phyloP scores from a whole-genome alignment of 2,888 invertebrate species.

The Charanyca ferruginea region DNA sequence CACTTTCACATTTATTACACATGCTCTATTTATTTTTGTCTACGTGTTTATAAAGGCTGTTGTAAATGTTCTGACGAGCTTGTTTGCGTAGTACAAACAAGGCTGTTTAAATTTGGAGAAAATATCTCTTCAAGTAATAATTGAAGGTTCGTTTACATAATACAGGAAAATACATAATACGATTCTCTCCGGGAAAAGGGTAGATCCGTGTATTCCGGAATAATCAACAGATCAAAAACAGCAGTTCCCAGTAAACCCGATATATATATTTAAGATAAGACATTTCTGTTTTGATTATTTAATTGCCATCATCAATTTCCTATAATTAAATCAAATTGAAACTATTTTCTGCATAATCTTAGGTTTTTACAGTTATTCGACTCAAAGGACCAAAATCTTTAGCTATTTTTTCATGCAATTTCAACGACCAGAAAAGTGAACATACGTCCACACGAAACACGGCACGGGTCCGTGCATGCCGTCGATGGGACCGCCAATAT shows the following conservation, averaged over 20 bases:
- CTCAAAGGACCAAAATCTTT: constrained; percentile 2
- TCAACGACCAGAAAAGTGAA: constrained; percentile 16
- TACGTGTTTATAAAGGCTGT: constrained; percentile 64
- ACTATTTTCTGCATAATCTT: not conserved
- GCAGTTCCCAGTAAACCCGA: not conserved
- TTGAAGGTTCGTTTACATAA: constrained; percentile 22
- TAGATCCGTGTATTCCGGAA: not conserved
- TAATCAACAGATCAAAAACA: not conserved
- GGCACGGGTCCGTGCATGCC: constrained; percentile 15
- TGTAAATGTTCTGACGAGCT: constrained; percentile 49
- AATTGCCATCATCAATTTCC: not conserved
- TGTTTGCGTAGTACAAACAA: constrained; percentile 55
- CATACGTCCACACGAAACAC: constrained; percentile 16
- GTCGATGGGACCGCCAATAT: constrained; percentile 60
- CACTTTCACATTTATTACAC: constrained; percentile 72
- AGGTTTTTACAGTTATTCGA: not conserved
- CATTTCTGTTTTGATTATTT: not conserved
- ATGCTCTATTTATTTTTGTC: constrained; percentile 74
- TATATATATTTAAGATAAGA: too few relatives aligned
- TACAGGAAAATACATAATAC: not conserved
- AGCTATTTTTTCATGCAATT: not conserved
- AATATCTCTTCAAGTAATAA: constrained; percentile 10
- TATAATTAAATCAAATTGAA: not conserved
- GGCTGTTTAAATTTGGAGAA: constrained; percentile 26
- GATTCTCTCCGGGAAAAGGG: not conserved